Base-by-base conservation (phyloP, 2,888 invertebrate species). In the Lathronympha strigana region DNA sequence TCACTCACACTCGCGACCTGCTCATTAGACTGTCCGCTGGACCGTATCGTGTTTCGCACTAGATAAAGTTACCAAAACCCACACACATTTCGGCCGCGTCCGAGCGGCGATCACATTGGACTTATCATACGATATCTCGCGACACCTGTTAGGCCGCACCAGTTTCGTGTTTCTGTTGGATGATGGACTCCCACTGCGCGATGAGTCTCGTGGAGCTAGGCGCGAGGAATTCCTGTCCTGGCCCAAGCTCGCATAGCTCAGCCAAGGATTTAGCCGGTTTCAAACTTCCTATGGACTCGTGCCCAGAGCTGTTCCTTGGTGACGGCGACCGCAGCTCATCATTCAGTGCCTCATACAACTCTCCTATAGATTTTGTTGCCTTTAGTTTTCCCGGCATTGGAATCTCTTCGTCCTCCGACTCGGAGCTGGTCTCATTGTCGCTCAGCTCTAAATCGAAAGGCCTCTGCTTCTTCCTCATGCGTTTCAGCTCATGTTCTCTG, bases 171-270 rank as follows among this genome's bases (percentile, higher is more conserved):
- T 93, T 93, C 81, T 94, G 93, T 74, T 94, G 94, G 72, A 96
- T 97, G 73, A 96, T 92, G 68, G 94, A 95, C 86, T 97, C 97
- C 95, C 96, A 97, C 84, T 96, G 95, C 72, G 95, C 95, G 76
- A 97, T 96, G 69, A 97, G 92, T 49, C 94, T 89, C 68, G 94
- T 94, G 47, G 95, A 95, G 76, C 95, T 95, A 13, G 95, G 95
- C 55, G 95, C 94, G 19, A 93, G 91, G 73, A 90, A 90, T 76
- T 93, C 93, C 77, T 95, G 94, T 23, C 94, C 94, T 28, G 94
- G 94, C 51, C 88, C 90, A 55, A 95, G 88, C 78, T 94, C 94
- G 80, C 95, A 95, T 66, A 95, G 83, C 77, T 95, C 94, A 1
- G 95, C 95, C 74, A 95, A 83, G 0, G 95, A 95, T 79, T 94